Evolutionary conservation across 23 tunicate genomes (phyloP).

Genomic region (Trididemnum nubilum): DNA sequence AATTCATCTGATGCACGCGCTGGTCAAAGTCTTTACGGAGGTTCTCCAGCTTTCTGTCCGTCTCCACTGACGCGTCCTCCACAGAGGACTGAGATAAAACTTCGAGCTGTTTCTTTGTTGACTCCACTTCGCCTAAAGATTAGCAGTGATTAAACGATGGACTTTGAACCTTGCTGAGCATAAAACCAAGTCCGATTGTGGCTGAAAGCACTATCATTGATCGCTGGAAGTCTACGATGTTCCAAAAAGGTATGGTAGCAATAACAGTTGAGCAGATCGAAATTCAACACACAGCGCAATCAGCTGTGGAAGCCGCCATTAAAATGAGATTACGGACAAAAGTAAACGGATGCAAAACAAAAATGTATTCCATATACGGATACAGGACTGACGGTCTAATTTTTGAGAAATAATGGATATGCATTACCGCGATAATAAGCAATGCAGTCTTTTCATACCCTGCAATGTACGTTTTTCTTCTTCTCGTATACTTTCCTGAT

Average conservation of each 20-base stretch:
- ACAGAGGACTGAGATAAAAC: constrained; percentile 67
- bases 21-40: constrained; percentile 59
- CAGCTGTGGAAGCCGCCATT: too few relatives aligned
- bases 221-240: background rate
- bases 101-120: constrained; percentile 75
- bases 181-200: background rate
- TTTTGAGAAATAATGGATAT: too few relatives aligned
- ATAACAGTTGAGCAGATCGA: too few relatives aligned
- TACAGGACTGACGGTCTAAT: too few relatives aligned
- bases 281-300: too few relatives aligned
- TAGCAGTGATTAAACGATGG: too few relatives aligned
- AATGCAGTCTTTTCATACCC: too few relatives aligned
- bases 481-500: constrained; percentile 26
- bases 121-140: constrained; percentile 56
- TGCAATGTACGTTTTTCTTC: constrained; percentile 38
- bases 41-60: constrained; percentile 35
- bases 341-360: too few relatives aligned
- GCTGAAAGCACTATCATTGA: background rate
- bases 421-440: too few relatives aligned
- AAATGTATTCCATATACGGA: too few relatives aligned
- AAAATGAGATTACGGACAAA: too few relatives aligned
- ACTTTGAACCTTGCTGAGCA: background rate
- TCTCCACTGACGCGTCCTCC: constrained; percentile 58
- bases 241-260: too few relatives aligned
- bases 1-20: constrained; percentile 56